phyloP scores from a whole-genome alignment of 1,140 invertebrate genomes.

The Nymphalis io region DNA sequence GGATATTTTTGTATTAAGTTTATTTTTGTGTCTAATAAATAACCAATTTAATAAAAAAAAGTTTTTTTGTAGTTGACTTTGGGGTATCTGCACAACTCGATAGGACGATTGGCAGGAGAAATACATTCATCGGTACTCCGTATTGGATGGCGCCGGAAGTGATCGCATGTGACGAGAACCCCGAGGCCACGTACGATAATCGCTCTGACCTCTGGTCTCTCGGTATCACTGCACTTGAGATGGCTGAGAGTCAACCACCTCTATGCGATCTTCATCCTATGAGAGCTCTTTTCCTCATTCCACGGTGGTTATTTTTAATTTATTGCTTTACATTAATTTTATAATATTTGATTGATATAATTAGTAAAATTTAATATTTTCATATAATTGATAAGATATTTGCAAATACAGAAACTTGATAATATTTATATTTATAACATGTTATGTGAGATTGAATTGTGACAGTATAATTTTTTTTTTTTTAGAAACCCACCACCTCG shows the following conservation, averaged over 20 bases:
- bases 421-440: too few species aligned
- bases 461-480: slow-evolving; percentile 11
- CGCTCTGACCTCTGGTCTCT: slow-evolving; percentile 99
- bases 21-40: neutral
- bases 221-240: slow-evolving; percentile 99
- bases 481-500: slow-evolving; percentile 94
- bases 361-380: neutral
- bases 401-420: too few species aligned
- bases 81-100: slow-evolving; percentile 99
- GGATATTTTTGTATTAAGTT: too few species aligned
- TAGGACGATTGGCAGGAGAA: slow-evolving; percentile 98
- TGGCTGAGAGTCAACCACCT: slow-evolving; percentile 99
- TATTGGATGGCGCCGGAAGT: slow-evolving; percentile 99
- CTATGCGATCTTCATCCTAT: slow-evolving; percentile 99
- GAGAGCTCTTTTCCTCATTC: slow-evolving; percentile 98
- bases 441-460: too few species aligned
- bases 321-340: neutral
- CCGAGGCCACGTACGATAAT: slow-evolving; percentile 99
- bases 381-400: too few species aligned
- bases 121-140: slow-evolving; percentile 99
- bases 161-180: slow-evolving; percentile 99
- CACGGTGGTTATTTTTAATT: slow-evolving; percentile 81
- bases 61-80: slow-evolving; percentile 94
- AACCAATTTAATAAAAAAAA: too few species aligned
- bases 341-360: slow-evolving; percentile 5